Conservation (phyloP, 2,113 vertebrate genomes). For the Shinisaurus crocodilurus region DNA sequence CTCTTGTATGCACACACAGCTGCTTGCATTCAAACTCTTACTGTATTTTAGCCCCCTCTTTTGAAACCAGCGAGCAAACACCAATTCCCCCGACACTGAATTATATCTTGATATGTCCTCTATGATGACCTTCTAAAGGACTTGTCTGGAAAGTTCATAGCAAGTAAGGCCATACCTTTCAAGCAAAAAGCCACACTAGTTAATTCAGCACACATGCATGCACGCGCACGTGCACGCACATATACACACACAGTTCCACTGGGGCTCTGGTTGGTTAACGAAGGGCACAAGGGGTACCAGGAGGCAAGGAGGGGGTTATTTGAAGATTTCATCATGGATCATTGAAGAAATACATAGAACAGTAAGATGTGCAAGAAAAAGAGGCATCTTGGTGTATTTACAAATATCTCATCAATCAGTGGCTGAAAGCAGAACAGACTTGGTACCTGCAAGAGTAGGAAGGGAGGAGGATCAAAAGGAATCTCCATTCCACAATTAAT, state of each 20-base stretch:
- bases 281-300: background rate
- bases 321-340: background rate
- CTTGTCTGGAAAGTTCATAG: background rate
- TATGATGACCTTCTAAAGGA: background rate
- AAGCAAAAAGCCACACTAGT: background rate
- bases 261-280: background rate
- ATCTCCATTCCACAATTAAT: constrained; percentile 57
- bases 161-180: background rate
- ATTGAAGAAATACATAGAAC: too few relatives aligned
- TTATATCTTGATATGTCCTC: background rate
- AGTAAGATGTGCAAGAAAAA: background rate
- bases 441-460: constrained; percentile 36
- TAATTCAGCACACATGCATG: background rate
- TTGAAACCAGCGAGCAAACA: background rate
- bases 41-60: background rate
- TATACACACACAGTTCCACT: background rate
- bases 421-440: constrained; percentile 34
- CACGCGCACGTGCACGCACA: background rate
- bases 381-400: background rate
- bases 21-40: background rate
- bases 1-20: background rate
- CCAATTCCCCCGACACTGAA: background rate
- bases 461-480: constrained; percentile 23
- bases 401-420: background rate
- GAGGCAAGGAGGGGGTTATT: background rate